Conservation (phyloP, 2,888 invertebrate species). For the Lottia scabra region DNA sequence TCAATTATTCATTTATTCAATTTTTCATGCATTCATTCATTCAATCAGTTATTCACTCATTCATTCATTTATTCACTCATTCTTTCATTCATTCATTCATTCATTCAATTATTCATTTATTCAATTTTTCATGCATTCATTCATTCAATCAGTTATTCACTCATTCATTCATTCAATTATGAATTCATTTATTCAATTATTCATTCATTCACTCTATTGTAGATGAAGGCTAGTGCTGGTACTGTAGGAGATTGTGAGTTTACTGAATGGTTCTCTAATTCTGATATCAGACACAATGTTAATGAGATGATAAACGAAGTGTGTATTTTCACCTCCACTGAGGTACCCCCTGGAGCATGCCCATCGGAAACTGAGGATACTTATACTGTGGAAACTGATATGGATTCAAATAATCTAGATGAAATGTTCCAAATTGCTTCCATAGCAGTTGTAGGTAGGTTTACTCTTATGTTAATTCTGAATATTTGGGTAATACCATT, state of each 20-base stretch:
- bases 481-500: no score
- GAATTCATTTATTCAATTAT: no score
- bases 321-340: conserved; percentile 34
- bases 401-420: conserved; percentile 48
- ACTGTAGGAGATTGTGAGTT: conserved; percentile 65
- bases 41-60: no score
- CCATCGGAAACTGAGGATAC: conserved; percentile 8
- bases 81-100: no score
- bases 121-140: no score
- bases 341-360: conserved; percentile 15
- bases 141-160: no score
- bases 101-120: no score
- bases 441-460: conserved; percentile 51
- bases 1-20: no score
- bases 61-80: no score
- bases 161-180: no score
- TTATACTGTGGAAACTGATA: conserved; percentile 28
- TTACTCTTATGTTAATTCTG: neutral
- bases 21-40: no score
- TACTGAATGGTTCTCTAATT: conserved; percentile 67
- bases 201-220: conserved; percentile 2
- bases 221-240: conserved; percentile 34
- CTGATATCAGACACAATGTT: conserved; percentile 60
- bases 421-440: conserved; percentile 61
- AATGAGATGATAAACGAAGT: conserved; percentile 55